These are phyloP conservation scores for Pocillopora verrucosa DNA, from an alignment of 64 coral and sea anemone genomes.

Conservation along the genomic window DNA sequence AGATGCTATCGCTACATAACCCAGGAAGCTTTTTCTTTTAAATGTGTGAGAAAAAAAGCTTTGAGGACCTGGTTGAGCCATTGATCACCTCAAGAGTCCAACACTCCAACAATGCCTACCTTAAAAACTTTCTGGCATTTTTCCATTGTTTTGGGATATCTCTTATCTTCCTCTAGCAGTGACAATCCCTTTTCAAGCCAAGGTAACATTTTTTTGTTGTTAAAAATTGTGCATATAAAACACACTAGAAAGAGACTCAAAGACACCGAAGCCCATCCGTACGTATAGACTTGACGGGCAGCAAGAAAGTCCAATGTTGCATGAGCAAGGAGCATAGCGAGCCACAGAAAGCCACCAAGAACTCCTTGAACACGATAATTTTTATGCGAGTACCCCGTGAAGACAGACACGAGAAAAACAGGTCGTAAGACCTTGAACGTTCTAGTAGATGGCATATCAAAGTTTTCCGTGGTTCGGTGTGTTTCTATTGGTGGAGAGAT, in stretches of 20 bases:
- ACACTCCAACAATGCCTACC: conserved; percentile 4
- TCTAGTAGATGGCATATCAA: conserved; percentile 10
- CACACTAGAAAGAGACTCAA: conserved; percentile 46
- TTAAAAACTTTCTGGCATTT: conserved; percentile 56
- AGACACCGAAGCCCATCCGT: conserved; percentile 61
- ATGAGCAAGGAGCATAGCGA: conserved; percentile 39
- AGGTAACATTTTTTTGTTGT: conserved; percentile 42
- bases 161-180: conserved; percentile 46
- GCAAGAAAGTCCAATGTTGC: conserved; percentile 65
- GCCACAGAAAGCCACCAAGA: conserved; percentile 45
- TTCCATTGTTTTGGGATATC: conserved; percentile 51
- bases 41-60: no score
- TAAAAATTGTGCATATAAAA: conserved; percentile 51
- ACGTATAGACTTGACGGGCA: conserved; percentile 43
- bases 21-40: no score
- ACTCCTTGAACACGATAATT: conserved; percentile 52
- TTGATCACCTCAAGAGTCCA: no score
- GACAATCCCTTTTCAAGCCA: conserved; percentile 70
- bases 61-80: no score
- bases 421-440: conserved; percentile 17
- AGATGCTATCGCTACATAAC: no score
- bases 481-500: conserved; percentile 15
- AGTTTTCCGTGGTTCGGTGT: not conserved
- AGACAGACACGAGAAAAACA: conserved; percentile 10
- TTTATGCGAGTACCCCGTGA: conserved; percentile 49